A percentile compares a stretch with the other conserved stretches of the same genome.
Evolutionary conservation across 2,888 invertebrate species (phyloP).

Genomic region (Rapana venosa): DNA sequence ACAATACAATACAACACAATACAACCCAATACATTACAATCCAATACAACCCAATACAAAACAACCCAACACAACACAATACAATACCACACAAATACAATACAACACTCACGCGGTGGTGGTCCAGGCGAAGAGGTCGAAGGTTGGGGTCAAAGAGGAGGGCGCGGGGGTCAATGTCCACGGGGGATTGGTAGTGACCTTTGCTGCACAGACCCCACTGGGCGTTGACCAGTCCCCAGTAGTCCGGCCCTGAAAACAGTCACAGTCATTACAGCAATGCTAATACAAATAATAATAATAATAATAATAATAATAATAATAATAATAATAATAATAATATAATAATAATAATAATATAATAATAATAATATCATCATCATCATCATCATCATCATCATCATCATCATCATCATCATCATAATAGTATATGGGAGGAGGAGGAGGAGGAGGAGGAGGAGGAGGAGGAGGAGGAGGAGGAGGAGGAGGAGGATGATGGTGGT

Average conservation of each 20-base stretch:
- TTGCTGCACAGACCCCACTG: conserved; percentile 99
- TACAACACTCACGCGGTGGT: conserved; percentile 86
- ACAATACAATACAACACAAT: no score
- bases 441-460: not conserved
- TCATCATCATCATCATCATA: no score
- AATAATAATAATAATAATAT: no score
- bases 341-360: no score
- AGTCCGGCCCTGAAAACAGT: conserved; percentile 94
- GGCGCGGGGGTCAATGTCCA: conserved; percentile 95
- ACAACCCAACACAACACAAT: not conserved
- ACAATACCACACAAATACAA: not conserved
- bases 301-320: no score
- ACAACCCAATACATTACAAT: no score
- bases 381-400: no score
- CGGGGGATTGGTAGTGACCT: conserved; percentile 97
- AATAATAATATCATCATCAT: no score
- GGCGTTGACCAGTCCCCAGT: conserved; percentile 97
- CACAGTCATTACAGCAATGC: no score
- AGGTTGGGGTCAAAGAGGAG: conserved; percentile 97
- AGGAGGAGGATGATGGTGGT: not conserved
- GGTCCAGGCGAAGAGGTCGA: conserved; percentile 93
- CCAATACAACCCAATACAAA: no score
- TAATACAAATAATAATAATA: no score
- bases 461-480: not conserved
- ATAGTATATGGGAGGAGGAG: not conserved